Evolutionary conservation across 2,797 vertebrate species (phyloP), one percentile per base, ranked within the genome.

Genomic region (Astyanax mexicanus): DNA sequence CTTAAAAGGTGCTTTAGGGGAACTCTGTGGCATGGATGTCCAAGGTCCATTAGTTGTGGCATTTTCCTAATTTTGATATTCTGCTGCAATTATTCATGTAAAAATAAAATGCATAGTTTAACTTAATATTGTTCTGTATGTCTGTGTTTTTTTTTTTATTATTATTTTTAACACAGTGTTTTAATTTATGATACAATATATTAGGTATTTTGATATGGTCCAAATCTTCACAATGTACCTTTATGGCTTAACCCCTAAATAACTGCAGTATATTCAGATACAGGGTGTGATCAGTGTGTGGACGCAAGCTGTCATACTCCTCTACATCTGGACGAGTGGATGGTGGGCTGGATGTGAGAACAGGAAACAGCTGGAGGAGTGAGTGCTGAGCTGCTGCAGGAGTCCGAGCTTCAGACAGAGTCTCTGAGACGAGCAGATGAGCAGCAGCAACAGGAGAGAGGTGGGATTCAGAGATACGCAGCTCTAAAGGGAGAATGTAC

Each of bases 281-380:
- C 12, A 61, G 21, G 29, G 37, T 57, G 49, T 17, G 5, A 23
- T 44, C 25, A 21, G 7, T 1, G 32, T 10, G 66, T 19, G 52
- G 47, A 32, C 55, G 3, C 35, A 17, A 38, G 6, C 60, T 65
- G 7, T 57, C 27, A 17, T 13, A 29, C 57, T 25, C 57, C 25
- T 32, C 54, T 54, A 35, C 54, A 62, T 73, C 44, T 69, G 74
- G 25, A 86, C 54, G 8, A 6, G 15, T 52, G n/a, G 21, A 38
- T 47, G 27, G 64, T 32, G 35, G 54, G 27, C 54, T 51, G 49
- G 23, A 19, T 42, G 23, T 23, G n/a, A 19, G 54, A n/a, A 17
- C 42, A 78, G 38, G 10, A 78, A 68, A 29, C 7, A 54, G 42
- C 29, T 38, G 29, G 7, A 27, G 27, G 35, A 62, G 17, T 65